phyloP scores from a whole-genome alignment of 2,797 vertebrate species.

The Sciurus vulgaris region DNA sequence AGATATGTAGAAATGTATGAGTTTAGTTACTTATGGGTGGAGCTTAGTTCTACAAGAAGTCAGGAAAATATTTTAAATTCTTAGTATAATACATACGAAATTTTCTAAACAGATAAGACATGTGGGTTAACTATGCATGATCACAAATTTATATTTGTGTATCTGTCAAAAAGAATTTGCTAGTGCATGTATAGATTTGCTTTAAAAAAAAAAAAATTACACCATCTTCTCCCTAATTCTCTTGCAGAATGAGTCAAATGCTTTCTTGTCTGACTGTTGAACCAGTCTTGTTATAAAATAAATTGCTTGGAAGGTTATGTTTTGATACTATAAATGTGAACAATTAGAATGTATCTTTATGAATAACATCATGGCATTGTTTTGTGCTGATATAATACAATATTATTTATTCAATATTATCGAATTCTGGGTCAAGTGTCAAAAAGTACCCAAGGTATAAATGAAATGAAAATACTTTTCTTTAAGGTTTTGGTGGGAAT shows the following conservation, averaged over 20 bases:
- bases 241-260: neutral
- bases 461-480: neutral
- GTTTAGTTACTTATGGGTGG: neutral
- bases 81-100: conserved; percentile 34
- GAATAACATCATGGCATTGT: neutral
- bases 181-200: neutral
- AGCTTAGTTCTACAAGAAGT: neutral
- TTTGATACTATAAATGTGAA: neutral
- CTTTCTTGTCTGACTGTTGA: neutral
- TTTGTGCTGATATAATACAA: neutral
- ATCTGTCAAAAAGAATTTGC: conserved; percentile 27
- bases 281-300: neutral
- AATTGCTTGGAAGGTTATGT: neutral
- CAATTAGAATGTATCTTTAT: neutral
- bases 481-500: neutral
- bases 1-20: neutral
- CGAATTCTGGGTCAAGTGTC: neutral
- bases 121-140: conserved; percentile 37
- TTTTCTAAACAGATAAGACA: conserved; percentile 19
- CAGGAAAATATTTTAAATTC: conserved; percentile 46
- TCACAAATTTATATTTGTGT: conserved; percentile 30
- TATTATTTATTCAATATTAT: neutral
- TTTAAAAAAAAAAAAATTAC: neutral
- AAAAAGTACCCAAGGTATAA: neutral
- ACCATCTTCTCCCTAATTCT: neutral